These are phyloP conservation scores for Indicator indicator DNA, from an alignment of 2,113 vertebrate species.

Conservation along the genomic window DNA sequence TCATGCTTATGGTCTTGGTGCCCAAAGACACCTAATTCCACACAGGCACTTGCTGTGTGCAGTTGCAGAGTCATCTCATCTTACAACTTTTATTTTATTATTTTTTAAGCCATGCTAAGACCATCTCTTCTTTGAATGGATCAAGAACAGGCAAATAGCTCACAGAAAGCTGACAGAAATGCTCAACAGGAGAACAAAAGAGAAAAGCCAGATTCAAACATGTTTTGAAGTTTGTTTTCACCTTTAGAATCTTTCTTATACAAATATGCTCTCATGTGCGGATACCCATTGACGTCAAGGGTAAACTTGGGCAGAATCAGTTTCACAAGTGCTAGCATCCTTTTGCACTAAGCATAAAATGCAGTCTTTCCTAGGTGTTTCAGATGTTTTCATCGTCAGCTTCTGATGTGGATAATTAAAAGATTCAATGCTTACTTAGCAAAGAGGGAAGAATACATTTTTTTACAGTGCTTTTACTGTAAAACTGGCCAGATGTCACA, in stretches of 20 bases:
- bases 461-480: conserved; percentile 32
- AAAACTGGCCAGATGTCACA: conserved; percentile 23
- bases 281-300: not conserved
- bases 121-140: not conserved
- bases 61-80: not conserved
- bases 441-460: conserved; percentile 11
- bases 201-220: not conserved
- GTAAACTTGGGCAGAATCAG: conserved; percentile 4
- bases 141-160: not conserved
- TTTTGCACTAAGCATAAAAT: not conserved
- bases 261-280: not conserved
- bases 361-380: not conserved
- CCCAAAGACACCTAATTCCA: not conserved
- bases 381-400: not conserved
- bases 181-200: not conserved
- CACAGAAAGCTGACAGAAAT: not conserved
- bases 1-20: not conserved
- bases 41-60: not conserved
- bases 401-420: conserved; percentile 26
- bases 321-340: not conserved
- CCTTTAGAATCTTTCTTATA: not conserved
- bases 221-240: conserved; percentile 22
- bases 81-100: not conserved
- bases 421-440: not conserved
- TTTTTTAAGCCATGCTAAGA: not conserved